A percentile compares a stretch with the other conserved stretches of the same genome.
Evolutionary conservation across 2,888 invertebrate species (phyloP).

Genomic region (Melikaiella ostensackeni): DNA sequence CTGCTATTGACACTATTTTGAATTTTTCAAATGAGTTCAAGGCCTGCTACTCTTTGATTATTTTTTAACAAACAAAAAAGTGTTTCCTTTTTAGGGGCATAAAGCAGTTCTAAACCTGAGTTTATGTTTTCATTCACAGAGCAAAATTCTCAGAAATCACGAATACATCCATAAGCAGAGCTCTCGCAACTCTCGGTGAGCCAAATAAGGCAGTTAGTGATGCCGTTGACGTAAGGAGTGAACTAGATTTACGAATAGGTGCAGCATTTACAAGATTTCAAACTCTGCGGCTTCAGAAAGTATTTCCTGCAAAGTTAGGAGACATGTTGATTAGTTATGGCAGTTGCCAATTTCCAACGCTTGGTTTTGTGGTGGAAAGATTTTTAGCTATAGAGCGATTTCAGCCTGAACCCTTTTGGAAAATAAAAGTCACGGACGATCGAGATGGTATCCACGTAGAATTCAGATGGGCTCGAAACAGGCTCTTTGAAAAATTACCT

Average conservation of each 20-base stretch:
- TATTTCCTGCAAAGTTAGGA: constrained; percentile 86
- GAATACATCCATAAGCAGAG: constrained; percentile 86
- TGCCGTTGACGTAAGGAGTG: constrained; percentile 95
- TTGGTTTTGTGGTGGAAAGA: constrained; percentile 99
- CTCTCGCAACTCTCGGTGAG: constrained; percentile 86
- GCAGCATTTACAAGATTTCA: constrained; percentile 99
- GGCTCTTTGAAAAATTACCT: constrained; percentile 91
- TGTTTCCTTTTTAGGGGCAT: too few relatives aligned
- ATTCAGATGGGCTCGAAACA: constrained; percentile 91
- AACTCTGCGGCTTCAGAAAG: constrained; percentile 91
- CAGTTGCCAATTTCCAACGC: constrained; percentile 98
- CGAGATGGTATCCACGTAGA: constrained; percentile 88
- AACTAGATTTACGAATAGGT: constrained; percentile 96
- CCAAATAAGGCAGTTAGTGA: constrained; percentile 91
- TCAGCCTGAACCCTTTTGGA: constrained; percentile 97
- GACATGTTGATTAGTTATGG: constrained; percentile 97
- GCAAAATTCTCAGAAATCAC: constrained; percentile 99
- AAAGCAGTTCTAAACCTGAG: too few relatives aligned
- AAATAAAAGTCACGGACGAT: constrained; percentile 90
- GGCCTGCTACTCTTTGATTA: too few relatives aligned
- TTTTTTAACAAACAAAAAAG: too few relatives aligned
- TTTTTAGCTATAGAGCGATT: constrained; percentile 95
- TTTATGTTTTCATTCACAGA: constrained; percentile 74
- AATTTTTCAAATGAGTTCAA: too few relatives aligned
- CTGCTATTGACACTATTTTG: too few relatives aligned